Conservation (phyloP, 2,797 vertebrate genomes). For the Ctenochaetus hawaiiensis region DNA sequence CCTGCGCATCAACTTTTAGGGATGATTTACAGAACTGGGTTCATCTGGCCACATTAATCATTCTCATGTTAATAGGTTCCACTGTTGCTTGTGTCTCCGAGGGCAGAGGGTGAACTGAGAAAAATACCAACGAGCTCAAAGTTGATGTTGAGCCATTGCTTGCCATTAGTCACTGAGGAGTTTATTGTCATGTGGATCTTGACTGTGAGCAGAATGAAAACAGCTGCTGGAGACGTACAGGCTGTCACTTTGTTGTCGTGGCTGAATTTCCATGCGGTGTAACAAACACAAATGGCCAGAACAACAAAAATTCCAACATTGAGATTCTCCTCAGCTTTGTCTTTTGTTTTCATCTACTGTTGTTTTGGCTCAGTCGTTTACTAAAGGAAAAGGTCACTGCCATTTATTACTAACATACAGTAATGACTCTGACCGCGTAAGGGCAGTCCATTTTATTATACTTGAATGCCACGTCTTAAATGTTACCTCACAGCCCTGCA, state of each 20-base stretch:
- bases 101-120: conserved; percentile 55
- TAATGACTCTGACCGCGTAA: conserved; percentile 31
- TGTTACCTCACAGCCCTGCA: conserved; percentile 4
- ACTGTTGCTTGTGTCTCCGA: conserved; percentile 60
- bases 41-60: conserved; percentile 75
- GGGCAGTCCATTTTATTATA: conserved; percentile 19
- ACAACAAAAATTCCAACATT: conserved; percentile 16
- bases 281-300: conserved; percentile 3
- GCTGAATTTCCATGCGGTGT: conserved; percentile 7
- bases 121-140: conserved; percentile 62
- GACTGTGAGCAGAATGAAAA: conserved; percentile 58
- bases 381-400: conserved; percentile 41
- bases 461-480: conserved; percentile 18
- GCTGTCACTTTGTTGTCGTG: neutral
- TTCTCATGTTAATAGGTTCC: conserved; percentile 69
- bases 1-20: conserved; percentile 69
- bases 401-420: conserved; percentile 44
- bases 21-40: conserved; percentile 75
- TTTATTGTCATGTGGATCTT: conserved; percentile 46
- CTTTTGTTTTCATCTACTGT: conserved; percentile 27
- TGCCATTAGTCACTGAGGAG: conserved; percentile 65
- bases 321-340: conserved; percentile 28
- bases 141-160: conserved; percentile 58
- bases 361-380: conserved; percentile 38
- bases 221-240: conserved; percentile 13